phyloP scores from a whole-genome alignment of 2,113 vertebrate genomes.

The Calonectris borealis region DNA sequence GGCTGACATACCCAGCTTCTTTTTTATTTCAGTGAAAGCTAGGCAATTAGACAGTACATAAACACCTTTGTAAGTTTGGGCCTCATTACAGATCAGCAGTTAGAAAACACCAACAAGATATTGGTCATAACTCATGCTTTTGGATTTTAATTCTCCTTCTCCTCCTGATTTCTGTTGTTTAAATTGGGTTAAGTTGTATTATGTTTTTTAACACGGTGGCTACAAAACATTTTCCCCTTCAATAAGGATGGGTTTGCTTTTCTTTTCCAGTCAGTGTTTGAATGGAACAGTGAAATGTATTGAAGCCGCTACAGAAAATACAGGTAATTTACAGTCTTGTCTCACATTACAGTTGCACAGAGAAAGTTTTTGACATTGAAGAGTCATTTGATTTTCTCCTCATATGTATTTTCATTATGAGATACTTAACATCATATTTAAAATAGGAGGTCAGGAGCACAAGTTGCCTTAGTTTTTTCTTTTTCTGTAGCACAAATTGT shows the following conservation, averaged over 20 bases:
- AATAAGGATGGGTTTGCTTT: slow-evolving; percentile 23
- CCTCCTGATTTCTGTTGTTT: background rate
- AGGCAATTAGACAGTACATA: background rate
- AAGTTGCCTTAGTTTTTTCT: background rate
- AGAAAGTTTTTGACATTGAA: background rate
- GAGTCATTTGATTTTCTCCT: background rate
- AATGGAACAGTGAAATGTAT: slow-evolving; percentile 80
- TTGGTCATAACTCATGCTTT: background rate
- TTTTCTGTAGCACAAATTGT: background rate
- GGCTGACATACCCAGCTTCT: background rate
- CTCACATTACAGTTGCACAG: background rate
- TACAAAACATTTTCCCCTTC: background rate
- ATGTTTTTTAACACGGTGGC: background rate
- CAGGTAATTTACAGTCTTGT: slow-evolving; percentile 60
- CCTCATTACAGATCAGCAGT: background rate
- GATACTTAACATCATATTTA: background rate
- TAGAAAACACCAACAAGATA: background rate
- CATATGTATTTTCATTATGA: background rate
- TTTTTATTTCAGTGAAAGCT: background rate
- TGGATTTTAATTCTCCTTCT: background rate
- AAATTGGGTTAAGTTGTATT: background rate
- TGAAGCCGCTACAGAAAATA: slow-evolving; percentile 69
- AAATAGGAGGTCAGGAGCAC: background rate
- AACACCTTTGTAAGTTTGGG: background rate
- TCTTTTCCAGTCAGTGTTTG: slow-evolving; percentile 75